These are phyloP conservation scores for Sebastolobus alascanus DNA, from an alignment of 2,797 vertebrate genomes.

Conservation along the genomic window DNA sequence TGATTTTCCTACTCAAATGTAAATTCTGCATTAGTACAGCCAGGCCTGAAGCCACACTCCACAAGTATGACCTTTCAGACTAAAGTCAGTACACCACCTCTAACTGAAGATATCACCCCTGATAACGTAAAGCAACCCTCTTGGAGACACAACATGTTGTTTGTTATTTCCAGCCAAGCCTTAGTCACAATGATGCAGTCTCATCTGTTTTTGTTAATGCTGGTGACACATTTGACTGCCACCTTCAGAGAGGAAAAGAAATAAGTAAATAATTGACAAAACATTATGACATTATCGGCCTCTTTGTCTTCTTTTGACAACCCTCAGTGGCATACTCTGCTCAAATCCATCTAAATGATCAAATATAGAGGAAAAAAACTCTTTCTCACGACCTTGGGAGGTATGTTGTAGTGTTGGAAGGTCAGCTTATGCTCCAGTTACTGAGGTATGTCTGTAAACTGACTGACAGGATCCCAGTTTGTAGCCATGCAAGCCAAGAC, in stretches of 20 bases:
- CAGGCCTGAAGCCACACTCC: neutral
- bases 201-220: slow-evolving; percentile 15
- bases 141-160: slow-evolving; percentile 1
- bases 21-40: slow-evolving; percentile 9
- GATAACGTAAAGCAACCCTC: neutral
- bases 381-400: neutral
- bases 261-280: slow-evolving; percentile 47
- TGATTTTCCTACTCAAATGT: slow-evolving; percentile 18
- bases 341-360: neutral
- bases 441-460: slow-evolving; percentile 37
- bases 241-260: neutral
- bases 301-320: neutral
- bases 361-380: neutral
- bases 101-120: neutral
- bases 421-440: slow-evolving; percentile 17
- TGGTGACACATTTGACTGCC: slow-evolving; percentile 23
- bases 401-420: neutral
- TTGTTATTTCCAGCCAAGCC: neutral
- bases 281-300: neutral
- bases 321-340: neutral
- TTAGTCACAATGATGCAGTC: neutral
- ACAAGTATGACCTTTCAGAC: neutral
- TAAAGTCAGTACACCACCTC: neutral
- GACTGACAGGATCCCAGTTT: slow-evolving; percentile 6
- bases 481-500: slow-evolving; percentile 56